Percentiles rank a stretch among this genome's conserved stretches.
These are phyloP conservation scores for Actenoides lindsayi DNA, from an alignment of 2,113 vertebrate species.

Conservation along the genomic window DNA sequence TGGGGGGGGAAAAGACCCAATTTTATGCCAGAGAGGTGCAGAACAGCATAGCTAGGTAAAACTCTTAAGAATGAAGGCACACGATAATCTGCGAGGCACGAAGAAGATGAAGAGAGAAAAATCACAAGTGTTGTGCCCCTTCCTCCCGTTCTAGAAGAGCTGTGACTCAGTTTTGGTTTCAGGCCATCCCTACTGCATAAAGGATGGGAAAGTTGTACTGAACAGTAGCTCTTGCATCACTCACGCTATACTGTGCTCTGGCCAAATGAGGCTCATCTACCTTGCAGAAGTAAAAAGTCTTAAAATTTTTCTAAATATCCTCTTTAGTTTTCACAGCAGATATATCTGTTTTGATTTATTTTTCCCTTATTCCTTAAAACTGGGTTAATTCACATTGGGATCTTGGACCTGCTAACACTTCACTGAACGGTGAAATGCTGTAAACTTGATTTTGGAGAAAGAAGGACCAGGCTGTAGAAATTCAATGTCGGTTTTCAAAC, in stretches of 20 bases:
- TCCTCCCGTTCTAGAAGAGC: background rate
- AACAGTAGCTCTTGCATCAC: background rate
- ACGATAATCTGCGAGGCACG: rapidly evolving
- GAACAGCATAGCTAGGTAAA: background rate
- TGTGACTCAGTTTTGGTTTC: background rate
- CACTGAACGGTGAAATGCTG: background rate
- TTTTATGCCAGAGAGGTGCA: background rate
- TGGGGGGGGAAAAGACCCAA: rapidly evolving
- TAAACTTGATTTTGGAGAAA: background rate
- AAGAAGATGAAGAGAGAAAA: background rate
- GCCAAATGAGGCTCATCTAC: background rate
- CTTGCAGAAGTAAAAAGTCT: background rate
- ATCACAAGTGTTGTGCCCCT: background rate
- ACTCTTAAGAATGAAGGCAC: background rate
- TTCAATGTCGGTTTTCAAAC: background rate
- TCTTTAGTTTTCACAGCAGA: background rate
- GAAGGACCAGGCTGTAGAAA: background rate
- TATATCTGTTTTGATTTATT: background rate
- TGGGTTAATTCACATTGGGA: background rate
- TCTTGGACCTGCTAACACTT: background rate
- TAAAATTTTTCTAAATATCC: background rate
- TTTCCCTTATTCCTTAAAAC: background rate
- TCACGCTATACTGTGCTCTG: rapidly evolving
- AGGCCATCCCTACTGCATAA: background rate
- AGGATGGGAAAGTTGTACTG: background rate